Conservation (phyloP, 1,140 invertebrate species). For the Bombus consobrinus region DNA sequence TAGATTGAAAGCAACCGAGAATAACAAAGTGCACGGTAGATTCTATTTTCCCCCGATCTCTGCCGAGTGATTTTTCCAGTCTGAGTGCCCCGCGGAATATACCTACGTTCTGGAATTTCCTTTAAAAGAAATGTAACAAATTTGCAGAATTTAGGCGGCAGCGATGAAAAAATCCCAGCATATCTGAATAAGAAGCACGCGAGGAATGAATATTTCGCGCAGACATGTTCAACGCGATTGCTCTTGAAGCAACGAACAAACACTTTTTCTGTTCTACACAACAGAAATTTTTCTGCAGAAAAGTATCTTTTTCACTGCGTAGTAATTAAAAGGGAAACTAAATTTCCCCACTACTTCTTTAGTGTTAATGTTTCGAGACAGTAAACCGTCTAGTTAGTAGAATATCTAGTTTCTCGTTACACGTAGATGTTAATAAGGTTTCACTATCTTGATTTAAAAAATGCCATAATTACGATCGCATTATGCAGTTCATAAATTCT, state of each 20-base stretch:
- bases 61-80: conserved; percentile 43
- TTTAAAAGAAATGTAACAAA: conserved; percentile 34
- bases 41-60: background rate
- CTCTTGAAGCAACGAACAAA: conserved; percentile 6
- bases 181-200: background rate
- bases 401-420: conserved; percentile 1
- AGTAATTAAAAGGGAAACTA: background rate
- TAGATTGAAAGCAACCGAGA: conserved; percentile 31
- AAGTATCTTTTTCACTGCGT: background rate
- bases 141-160: conserved; percentile 27
- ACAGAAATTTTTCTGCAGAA: background rate
- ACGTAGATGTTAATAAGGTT: background rate
- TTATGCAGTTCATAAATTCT: background rate
- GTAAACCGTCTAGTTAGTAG: background rate
- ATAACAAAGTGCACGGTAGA: conserved; percentile 15
- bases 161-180: conserved; percentile 14
- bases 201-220: conserved; percentile 10
- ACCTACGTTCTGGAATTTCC: background rate
- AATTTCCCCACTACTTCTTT: background rate
- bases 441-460: background rate
- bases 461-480: background rate
- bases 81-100: conserved; percentile 10
- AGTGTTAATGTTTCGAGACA: background rate
- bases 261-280: too few relatives aligned
- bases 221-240: background rate